Conservation (phyloP, 2,888 invertebrate species). For the Tanytarsus gracilentus region DNA sequence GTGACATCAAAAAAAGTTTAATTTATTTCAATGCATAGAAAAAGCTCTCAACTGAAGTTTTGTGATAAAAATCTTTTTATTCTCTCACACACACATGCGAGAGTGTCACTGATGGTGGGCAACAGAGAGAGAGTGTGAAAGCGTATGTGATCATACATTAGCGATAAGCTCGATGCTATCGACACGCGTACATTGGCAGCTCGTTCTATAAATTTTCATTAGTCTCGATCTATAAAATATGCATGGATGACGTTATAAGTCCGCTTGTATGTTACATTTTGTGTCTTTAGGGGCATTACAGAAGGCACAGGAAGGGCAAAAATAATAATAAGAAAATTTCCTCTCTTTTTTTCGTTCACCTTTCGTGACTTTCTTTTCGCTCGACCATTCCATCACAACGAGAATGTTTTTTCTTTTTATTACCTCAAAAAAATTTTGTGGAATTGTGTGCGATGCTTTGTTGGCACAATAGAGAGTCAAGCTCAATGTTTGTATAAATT, state of each 20-base stretch:
- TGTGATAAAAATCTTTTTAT: too few relatives aligned
- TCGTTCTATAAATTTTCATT: conserved; percentile 19
- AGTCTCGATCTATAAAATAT: conserved; percentile 19
- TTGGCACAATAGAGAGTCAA: conserved; percentile 8
- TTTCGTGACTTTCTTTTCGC: too few relatives aligned
- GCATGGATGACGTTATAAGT: background rate
- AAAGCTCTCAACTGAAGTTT: too few relatives aligned
- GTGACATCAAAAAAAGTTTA: too few relatives aligned
- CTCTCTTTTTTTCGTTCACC: too few relatives aligned
- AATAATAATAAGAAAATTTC: background rate
- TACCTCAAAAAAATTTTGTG: background rate
- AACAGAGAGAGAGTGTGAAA: too few relatives aligned
- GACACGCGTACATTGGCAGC: background rate
- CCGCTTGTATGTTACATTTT: background rate
- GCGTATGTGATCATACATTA: too few relatives aligned
- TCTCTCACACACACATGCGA: too few relatives aligned
- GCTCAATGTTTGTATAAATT: conserved; percentile 17
- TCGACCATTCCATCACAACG: conserved; percentile 8
- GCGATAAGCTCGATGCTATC: too few relatives aligned
- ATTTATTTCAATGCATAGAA: too few relatives aligned
- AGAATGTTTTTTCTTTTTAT: background rate
- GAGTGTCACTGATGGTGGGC: too few relatives aligned
- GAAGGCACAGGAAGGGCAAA: background rate
- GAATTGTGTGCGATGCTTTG: conserved; percentile 15
- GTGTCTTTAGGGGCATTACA: background rate